phyloP scores from a whole-genome alignment of 2,797 vertebrate species.

The Pangasius sanitwongsei region DNA sequence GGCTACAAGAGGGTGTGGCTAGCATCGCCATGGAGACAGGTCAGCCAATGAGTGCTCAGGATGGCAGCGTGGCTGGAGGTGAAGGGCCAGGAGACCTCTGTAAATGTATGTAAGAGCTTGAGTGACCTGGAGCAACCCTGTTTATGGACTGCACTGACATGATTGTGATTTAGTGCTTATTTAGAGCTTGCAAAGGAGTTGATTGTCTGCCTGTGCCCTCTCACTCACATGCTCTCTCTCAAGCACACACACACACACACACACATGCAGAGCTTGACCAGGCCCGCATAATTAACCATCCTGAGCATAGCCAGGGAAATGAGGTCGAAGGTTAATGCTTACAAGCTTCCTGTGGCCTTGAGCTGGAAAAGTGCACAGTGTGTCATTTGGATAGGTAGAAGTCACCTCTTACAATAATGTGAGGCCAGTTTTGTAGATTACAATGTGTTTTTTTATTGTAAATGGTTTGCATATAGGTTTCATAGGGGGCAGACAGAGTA shows the following conservation, averaged over 20 bases:
- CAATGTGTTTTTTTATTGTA: background rate
- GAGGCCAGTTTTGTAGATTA: constrained; percentile 15
- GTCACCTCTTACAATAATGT: constrained; percentile 24
- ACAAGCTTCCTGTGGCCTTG: constrained; percentile 54
- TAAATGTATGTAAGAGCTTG: constrained; percentile 41
- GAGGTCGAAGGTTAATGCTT: constrained; percentile 61
- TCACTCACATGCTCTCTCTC: background rate
- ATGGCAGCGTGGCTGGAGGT: constrained; percentile 36
- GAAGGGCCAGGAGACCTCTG: constrained; percentile 38
- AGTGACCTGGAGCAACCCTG: constrained; percentile 48
- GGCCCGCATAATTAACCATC: constrained; percentile 55
- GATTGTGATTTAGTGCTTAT: constrained; percentile 53
- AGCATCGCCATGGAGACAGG: constrained; percentile 38
- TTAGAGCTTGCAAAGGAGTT: constrained; percentile 56
- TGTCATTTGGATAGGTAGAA: constrained; percentile 37
- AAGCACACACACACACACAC: constrained; percentile 18
- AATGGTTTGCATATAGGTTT: background rate
- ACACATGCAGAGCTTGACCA: constrained; percentile 51
- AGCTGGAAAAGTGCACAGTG: constrained; percentile 47
- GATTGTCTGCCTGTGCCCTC: constrained; percentile 44
- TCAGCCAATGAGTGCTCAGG: constrained; percentile 10
- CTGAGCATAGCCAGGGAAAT: constrained; percentile 52
- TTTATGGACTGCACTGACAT: constrained; percentile 56
- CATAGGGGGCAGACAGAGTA: background rate
- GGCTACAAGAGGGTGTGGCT: constrained; percentile 35